phyloP scores from a whole-genome alignment of 2,888 invertebrate genomes.

The Tetragnatha montana region DNA sequence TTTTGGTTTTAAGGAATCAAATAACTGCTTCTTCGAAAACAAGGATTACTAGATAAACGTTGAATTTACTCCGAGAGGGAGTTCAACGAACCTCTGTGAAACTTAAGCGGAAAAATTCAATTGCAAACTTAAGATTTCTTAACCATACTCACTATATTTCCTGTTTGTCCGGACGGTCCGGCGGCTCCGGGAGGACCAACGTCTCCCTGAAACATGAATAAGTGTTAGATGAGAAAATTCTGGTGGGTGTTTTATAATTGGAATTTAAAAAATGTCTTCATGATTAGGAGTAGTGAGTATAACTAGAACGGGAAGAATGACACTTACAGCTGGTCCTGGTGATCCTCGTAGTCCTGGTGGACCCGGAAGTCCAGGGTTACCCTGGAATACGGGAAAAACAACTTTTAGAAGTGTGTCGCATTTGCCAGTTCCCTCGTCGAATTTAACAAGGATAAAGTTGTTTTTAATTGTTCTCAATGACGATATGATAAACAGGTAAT shows the following conservation, averaged over 20 bases:
- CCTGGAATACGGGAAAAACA: constrained; percentile 70
- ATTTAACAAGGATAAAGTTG: no score
- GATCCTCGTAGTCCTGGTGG: constrained; percentile 85
- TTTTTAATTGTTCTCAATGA: no score
- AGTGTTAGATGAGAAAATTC: neutral
- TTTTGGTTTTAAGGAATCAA: no score
- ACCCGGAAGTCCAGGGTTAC: constrained; percentile 74
- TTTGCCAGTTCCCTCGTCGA: no score
- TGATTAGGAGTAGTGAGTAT: neutral
- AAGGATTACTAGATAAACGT: no score
- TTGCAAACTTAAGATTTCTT: neutral
- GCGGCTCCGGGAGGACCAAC: constrained; percentile 77
- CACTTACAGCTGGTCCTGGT: constrained; percentile 81
- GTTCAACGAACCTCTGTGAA: no score
- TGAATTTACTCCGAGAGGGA: no score
- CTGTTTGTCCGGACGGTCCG: constrained; percentile 79
- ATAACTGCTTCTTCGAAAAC: no score
- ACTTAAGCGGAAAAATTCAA: no score
- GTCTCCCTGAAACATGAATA: constrained; percentile 73
- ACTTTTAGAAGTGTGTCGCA: neutral
- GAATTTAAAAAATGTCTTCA: neutral
- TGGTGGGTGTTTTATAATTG: neutral
- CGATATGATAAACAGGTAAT: no score
- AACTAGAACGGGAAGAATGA: neutral
- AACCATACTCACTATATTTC: constrained; percentile 75